A percentile compares a stretch with the other conserved stretches of the same genome.
Conservation (phyloP, 2,888 invertebrate genomes). For the Stegophylla sp. region DNA sequence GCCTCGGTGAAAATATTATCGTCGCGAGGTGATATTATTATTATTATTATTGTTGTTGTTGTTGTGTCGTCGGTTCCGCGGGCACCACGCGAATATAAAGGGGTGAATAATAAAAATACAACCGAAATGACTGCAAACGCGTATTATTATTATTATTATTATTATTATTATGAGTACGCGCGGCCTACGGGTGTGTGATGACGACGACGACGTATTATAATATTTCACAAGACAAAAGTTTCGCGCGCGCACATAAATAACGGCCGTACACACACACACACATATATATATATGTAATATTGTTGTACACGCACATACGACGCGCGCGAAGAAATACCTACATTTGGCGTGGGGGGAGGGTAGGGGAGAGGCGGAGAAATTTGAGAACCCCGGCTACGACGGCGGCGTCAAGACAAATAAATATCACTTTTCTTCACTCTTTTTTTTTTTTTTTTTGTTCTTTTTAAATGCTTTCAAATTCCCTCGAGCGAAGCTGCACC, state of each 20-base stretch:
- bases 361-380: not conserved
- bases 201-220: conserved; percentile 23
- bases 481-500: no score
- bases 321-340: not conserved
- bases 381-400: not conserved
- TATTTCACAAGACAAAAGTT: conserved; percentile 55
- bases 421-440: not conserved
- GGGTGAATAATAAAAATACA: conserved; percentile 50
- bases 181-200: not conserved
- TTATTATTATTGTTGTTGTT: no score
- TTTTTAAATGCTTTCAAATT: not conserved
- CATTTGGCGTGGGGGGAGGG: no score
- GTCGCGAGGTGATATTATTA: no score
- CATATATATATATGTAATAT: not conserved
- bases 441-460: not conserved
- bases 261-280: not conserved
- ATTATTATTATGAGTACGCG: no score
- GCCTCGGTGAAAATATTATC: no score
- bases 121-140: conserved; percentile 28
- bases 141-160: no score
- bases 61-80: no score
- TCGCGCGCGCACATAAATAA: conserved; percentile 37
- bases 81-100: no score
- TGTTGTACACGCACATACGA: not conserved
- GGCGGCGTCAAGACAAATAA: not conserved